These are phyloP conservation scores for Melieria picta DNA, from an alignment of 2,888 invertebrate species.

Conservation along the genomic window DNA sequence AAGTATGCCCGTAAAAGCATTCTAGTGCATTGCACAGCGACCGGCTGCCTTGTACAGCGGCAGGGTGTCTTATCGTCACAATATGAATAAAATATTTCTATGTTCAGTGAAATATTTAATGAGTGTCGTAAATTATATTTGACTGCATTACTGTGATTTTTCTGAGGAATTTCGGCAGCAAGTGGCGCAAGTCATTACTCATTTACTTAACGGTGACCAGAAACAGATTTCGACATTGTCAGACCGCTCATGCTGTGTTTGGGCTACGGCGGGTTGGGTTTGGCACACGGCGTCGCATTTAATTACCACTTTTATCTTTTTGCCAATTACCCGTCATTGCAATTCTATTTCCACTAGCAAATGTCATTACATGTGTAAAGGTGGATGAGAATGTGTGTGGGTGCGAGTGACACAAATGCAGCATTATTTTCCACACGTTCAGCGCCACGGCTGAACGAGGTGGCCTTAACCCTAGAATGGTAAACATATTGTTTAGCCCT, in stretches of 20 bases:
- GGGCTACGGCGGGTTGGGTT: not conserved
- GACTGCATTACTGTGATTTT: too few species aligned
- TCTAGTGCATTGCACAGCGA: too few species aligned
- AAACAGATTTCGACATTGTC: not conserved
- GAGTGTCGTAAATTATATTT: too few species aligned
- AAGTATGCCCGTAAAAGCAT: too few species aligned
- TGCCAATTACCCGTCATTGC: not conserved
- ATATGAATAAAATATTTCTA: too few species aligned
- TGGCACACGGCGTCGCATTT: not conserved
- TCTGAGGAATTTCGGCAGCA: too few species aligned
- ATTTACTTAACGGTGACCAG: not conserved
- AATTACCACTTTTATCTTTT: not conserved
- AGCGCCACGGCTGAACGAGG: not conserved
- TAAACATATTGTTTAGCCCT: not conserved
- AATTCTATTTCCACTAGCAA: not conserved
- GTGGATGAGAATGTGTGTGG: too few species aligned
- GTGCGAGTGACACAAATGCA: not conserved
- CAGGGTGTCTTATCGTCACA: too few species aligned
- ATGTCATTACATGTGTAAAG: too few species aligned
- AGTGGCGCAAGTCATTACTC: too few species aligned
- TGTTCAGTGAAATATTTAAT: too few species aligned
- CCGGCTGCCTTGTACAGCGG: too few species aligned
- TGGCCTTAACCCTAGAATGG: conserved; percentile 10
- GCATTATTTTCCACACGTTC: not conserved
- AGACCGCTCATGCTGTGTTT: not conserved